A percentile compares a stretch with the other conserved stretches of the same genome.
Evolutionary conservation across 2,888 invertebrate species (phyloP).

Genomic region (Dione vanillae): DNA sequence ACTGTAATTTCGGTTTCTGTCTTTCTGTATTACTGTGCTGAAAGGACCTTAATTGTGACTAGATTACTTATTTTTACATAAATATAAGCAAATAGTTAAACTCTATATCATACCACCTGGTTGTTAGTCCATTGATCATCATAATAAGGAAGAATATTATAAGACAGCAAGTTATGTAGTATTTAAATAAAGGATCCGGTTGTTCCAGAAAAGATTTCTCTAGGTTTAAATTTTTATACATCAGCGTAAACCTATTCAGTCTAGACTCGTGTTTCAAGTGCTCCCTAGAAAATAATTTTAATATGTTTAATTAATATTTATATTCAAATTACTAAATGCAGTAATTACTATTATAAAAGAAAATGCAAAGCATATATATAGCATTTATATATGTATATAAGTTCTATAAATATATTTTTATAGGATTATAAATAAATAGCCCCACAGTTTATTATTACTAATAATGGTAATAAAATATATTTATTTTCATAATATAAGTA

Average conservation of each 20-base stretch:
- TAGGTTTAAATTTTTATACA: constrained; percentile 79
- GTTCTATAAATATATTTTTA: too few relatives aligned
- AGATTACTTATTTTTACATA: neutral
- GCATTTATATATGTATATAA: too few relatives aligned
- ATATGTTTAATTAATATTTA: neutral
- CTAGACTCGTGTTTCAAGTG: constrained; percentile 86
- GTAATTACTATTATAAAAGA: too few relatives aligned
- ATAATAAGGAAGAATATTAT: constrained; percentile 67
- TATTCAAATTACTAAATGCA: too few relatives aligned
- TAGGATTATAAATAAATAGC: neutral
- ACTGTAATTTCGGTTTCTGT: too few relatives aligned
- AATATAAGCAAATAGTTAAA: neutral
- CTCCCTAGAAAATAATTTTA: constrained; percentile 81
- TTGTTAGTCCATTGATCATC: constrained; percentile 70
- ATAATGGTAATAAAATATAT: neutral
- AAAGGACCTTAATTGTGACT: neutral
- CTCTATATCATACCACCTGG: constrained; percentile 65
- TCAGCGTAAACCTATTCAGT: constrained; percentile 80
- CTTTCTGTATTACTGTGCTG: too few relatives aligned
- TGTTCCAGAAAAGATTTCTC: constrained; percentile 90
- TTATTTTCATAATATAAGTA: neutral
- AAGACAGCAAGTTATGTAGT: constrained; percentile 83
- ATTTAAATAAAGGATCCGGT: constrained; percentile 93
- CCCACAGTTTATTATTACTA: neutral
- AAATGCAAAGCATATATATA: too few relatives aligned